Conservation (phyloP, 1,140 invertebrate genomes). For the Psilanteris sp. region DNA sequence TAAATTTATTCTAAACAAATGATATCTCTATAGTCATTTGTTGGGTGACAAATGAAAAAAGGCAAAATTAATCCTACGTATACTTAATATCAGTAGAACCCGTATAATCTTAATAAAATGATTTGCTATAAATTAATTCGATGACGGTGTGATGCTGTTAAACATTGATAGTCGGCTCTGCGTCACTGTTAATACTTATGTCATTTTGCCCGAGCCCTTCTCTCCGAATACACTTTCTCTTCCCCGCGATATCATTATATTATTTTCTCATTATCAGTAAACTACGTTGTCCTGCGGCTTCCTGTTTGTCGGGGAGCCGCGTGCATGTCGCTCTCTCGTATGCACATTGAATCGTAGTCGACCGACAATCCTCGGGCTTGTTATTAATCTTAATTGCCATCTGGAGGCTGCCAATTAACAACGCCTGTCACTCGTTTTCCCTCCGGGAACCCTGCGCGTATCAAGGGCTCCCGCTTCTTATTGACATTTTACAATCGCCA, state of each 20-base stretch:
- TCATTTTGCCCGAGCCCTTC: background rate
- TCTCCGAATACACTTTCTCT: background rate
- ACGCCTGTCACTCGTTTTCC: conserved; percentile 72
- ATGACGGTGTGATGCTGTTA: too few species aligned
- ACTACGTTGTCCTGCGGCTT: conserved; percentile 41
- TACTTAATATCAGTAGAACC: too few species aligned
- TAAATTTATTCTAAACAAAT: too few species aligned
- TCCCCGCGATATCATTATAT: conserved; percentile 63
- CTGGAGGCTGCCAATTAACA: conserved; percentile 76
- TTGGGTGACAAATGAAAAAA: too few species aligned
- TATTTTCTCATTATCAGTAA: conserved; percentile 60
- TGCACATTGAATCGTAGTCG: conserved; percentile 29
- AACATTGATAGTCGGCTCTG: too few species aligned
- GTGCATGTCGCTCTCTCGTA: conserved; percentile 22
- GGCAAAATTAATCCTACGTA: too few species aligned
- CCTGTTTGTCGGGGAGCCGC: conserved; percentile 45
- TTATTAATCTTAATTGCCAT: conserved; percentile 78
- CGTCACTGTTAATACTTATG: conserved; percentile 7
- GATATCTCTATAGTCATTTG: too few species aligned
- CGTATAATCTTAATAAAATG: too few species aligned
- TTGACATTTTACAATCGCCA: conserved; percentile 70
- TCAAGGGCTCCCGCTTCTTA: conserved; percentile 56
- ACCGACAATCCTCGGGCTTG: conserved; percentile 65
- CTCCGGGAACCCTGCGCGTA: conserved; percentile 35
- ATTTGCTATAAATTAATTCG: too few species aligned